phyloP scores from a whole-genome alignment of 2,797 vertebrate species.

The Naso thynnoides region DNA sequence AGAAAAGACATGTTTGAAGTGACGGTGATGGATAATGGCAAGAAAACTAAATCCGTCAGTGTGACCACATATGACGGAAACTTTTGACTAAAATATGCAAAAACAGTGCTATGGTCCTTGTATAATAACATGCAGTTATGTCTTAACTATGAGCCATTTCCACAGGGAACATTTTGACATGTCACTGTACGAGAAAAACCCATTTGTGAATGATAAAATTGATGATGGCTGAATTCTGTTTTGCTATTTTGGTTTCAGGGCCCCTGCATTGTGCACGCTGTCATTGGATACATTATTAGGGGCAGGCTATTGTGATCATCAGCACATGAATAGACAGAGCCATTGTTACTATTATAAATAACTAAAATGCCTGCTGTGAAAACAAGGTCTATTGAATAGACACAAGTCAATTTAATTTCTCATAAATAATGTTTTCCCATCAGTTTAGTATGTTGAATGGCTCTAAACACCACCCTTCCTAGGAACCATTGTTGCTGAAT shows the following conservation, averaged over 20 bases:
- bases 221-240: constrained; percentile 3
- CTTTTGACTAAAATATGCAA: background rate
- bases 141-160: background rate
- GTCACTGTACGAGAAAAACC: background rate
- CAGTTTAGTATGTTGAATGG: background rate
- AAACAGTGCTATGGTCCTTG: background rate
- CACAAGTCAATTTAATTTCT: background rate
- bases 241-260: constrained; percentile 11
- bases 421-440: background rate
- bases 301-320: background rate
- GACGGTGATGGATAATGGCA: too few relatives aligned
- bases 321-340: background rate
- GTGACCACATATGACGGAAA: background rate
- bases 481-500: constrained; percentile 17
- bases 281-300: background rate
- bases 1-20: too few relatives aligned
- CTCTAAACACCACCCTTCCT: background rate
- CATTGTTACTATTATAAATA: background rate
- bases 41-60: background rate
- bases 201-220: background rate
- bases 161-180: background rate
- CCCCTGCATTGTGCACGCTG: background rate
- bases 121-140: constrained; percentile 6
- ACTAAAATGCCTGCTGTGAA: background rate
- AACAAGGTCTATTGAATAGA: background rate